A percentile compares a stretch with the other conserved stretches of the same genome.
These are phyloP conservation scores for Nemopilema nomurai DNA, from an alignment of 30 jellyfish, hydroid and myxozoan genomes.

Conservation along the genomic window DNA sequence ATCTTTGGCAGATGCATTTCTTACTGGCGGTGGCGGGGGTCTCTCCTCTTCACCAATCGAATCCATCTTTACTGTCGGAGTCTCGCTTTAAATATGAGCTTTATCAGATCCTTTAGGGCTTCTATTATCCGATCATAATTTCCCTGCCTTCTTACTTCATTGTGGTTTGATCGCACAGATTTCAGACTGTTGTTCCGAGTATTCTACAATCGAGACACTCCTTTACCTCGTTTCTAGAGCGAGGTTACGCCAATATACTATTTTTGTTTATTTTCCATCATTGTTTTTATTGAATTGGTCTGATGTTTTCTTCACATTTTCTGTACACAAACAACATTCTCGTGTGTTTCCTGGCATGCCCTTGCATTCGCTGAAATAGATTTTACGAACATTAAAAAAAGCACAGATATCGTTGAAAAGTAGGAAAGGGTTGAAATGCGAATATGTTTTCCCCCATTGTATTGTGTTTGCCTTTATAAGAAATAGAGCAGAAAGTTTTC, in stretches of 20 bases:
- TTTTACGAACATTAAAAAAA: no score
- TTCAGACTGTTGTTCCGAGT: slow-evolving; percentile 41
- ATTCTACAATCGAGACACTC: slow-evolving; percentile 44
- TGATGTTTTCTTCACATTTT: no score
- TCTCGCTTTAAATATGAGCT: background rate
- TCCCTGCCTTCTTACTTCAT: slow-evolving; percentile 8
- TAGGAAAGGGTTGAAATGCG: no score
- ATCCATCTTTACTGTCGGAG: slow-evolving; percentile 21
- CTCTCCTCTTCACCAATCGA: slow-evolving; percentile 84
- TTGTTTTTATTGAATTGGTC: no score
- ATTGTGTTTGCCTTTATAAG: no score
- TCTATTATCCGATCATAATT: slow-evolving; percentile 18
- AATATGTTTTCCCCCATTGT: no score
- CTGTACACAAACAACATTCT: no score
- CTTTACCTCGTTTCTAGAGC: slow-evolving; percentile 29
- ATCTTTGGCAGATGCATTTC: slow-evolving; percentile 89
- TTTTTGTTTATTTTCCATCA: background rate
- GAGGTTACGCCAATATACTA: background rate
- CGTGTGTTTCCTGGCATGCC: no score
- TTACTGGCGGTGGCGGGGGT: slow-evolving; percentile 98
- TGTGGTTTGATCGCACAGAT: slow-evolving; percentile 64
- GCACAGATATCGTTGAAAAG: no score
- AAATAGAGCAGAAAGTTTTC: no score
- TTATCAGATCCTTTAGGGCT: background rate
- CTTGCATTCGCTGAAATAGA: no score